These are phyloP conservation scores for Nasalis larvatus DNA, from an alignment of 2,113 vertebrate genomes.

Conservation along the genomic window DNA sequence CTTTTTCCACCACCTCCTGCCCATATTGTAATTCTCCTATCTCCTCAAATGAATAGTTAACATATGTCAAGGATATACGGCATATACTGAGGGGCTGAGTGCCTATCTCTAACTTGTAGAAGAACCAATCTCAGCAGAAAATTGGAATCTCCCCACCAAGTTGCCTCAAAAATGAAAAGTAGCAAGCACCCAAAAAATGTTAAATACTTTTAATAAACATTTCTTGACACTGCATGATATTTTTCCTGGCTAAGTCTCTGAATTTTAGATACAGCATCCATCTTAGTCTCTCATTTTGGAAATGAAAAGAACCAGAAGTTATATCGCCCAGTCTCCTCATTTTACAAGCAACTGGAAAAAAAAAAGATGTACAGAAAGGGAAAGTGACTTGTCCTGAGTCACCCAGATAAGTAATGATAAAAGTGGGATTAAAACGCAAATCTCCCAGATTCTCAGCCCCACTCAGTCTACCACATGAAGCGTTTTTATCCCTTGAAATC, in stretches of 20 bases:
- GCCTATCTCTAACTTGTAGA: conserved; percentile 31
- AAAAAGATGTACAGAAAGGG: background rate
- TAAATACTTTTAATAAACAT: conserved; percentile 59
- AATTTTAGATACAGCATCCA: conserved; percentile 35
- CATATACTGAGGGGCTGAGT: conserved; percentile 11
- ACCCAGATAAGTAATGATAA: conserved; percentile 61
- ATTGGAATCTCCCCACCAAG: conserved; percentile 59
- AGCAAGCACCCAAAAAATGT: conserved; percentile 29
- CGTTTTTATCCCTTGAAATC: conserved; percentile 32
- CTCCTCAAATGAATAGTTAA: conserved; percentile 72
- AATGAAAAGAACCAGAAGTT: conserved; percentile 18
- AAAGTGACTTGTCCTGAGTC: conserved; percentile 45
- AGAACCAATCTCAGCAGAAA: conserved; percentile 67
- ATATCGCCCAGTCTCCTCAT: background rate
- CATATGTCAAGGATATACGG: conserved; percentile 64
- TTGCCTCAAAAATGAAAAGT: conserved; percentile 56
- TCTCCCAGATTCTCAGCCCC: conserved; percentile 49
- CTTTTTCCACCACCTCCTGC: conserved; percentile 63
- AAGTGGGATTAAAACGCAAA: conserved; percentile 61
- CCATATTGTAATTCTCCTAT: conserved; percentile 72
- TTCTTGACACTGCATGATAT: background rate
- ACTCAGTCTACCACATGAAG: conserved; percentile 1
- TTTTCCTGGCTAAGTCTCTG: conserved; percentile 11
- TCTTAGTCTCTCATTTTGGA: background rate
- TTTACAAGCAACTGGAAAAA: background rate